Evolutionary conservation across 92 coral and sea anemone species (phyloP).

Genomic region (Palythoa heliodiscus): DNA sequence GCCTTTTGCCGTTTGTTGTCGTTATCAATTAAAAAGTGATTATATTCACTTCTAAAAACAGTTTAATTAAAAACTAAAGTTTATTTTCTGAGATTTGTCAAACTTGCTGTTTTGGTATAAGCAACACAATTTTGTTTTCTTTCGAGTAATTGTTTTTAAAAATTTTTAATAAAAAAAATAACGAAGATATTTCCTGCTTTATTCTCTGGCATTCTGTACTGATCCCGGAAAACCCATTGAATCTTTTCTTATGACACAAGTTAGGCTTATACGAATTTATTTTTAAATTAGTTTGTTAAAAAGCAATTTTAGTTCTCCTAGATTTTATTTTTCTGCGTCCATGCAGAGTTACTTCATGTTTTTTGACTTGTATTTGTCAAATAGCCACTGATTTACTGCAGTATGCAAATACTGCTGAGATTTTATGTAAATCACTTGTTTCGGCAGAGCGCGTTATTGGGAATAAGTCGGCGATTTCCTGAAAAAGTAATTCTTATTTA

Average conservation of each 20-base stretch:
- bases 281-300: neutral
- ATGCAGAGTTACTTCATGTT: neutral
- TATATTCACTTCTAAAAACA: neutral
- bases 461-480: neutral
- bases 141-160: too few relatives aligned
- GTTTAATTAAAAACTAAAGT: neutral
- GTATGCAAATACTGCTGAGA: neutral
- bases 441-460: neutral
- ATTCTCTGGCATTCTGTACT: neutral
- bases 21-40: neutral
- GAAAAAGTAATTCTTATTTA: too few relatives aligned
- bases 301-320: neutral
- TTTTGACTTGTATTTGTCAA: neutral
- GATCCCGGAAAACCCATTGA: neutral
- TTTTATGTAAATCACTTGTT: neutral
- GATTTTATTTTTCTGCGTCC: neutral
- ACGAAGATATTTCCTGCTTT: neutral
- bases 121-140: neutral
- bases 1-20: neutral
- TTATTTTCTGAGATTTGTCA: neutral
- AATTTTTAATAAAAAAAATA: too few relatives aligned
- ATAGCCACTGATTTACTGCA: neutral
- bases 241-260: neutral
- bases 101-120: neutral
- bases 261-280: neutral